Evolutionary conservation across 2,797 vertebrate genomes (phyloP), one percentile per base, ranked within the genome.

Genomic region (Zenarchopterus dispar): DNA sequence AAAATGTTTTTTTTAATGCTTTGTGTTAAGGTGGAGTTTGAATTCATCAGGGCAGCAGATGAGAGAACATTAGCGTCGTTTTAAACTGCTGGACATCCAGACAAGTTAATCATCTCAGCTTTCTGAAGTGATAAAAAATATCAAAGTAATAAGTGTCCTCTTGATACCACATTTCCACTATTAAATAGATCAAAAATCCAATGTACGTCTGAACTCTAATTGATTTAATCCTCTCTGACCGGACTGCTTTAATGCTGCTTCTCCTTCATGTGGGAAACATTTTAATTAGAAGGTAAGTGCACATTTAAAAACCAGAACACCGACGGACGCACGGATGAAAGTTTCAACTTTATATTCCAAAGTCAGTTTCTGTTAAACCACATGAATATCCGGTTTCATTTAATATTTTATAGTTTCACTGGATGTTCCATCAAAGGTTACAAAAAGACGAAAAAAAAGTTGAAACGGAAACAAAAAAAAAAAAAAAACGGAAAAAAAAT

Each of bases 71-170:
- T 23, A 22, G 8, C 9, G 13, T 13, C 10, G 15, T 6, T 31
- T 5, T 16, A 5, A 28, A 19, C 23, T 18, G 56, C 18, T 45
- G 52, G 36, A 26, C 23, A 63, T 56, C 16, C 8, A 23, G 9
- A 16, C 48, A 51, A 18, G 56, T 45, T 65, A 0, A 10, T 39
- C 2, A 24, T 39, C 7, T 17, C 16, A 36, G 6, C 11, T 15
- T 43, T n/a, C 16, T 58, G 17, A 42, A 18, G 17, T 31, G 28
- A 22, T 63, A 46, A 60, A 61, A 50, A 22, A n/a, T n/a, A n/a
- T n/a, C n/a, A 50, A 11, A 18, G 3, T 2, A 3, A 22, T 54
- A 43, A 59, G 31, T 22, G 28, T 45, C 58, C 28, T 45, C 2
- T 16, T 61, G 31, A 56, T 47, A 58, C 48, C 21, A 26, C 46